A percentile compares a stretch with the other conserved stretches of the same genome.
Conservation (phyloP, 2,888 invertebrate genomes). For the Ypsolopha sequella region DNA sequence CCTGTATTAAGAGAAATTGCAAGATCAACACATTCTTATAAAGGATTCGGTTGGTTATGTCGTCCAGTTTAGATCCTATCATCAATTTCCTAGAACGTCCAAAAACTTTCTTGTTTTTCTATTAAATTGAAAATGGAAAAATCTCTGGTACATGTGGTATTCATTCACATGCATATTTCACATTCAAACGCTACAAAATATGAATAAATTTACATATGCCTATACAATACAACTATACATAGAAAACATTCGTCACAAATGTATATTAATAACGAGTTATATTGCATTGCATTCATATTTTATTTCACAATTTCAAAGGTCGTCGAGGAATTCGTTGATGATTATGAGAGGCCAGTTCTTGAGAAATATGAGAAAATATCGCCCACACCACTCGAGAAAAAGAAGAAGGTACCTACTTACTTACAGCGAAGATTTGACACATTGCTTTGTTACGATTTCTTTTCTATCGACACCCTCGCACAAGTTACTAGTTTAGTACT, state of each 20-base stretch:
- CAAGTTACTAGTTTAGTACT: too few relatives aligned
- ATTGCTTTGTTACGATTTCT: slow-evolving; percentile 5
- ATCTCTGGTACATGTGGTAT: slow-evolving; percentile 2
- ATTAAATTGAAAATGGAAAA: too few relatives aligned
- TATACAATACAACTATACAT: too few relatives aligned
- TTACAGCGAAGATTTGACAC: background rate
- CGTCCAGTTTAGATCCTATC: too few relatives aligned
- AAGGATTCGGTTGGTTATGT: too few relatives aligned
- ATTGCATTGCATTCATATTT: background rate
- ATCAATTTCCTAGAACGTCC: too few relatives aligned
- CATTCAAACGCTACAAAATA: background rate
- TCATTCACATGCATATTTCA: background rate
- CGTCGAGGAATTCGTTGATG: slow-evolving; percentile 68
- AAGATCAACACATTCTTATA: too few relatives aligned
- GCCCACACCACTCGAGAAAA: slow-evolving; percentile 61
- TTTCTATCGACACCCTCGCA: slow-evolving; percentile 1
- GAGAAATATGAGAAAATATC: slow-evolving; percentile 77
- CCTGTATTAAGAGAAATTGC: too few relatives aligned
- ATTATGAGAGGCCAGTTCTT: slow-evolving; percentile 81
- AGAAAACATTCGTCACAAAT: background rate
- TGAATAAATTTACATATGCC: too few relatives aligned
- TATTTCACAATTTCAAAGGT: slow-evolving; percentile 36
- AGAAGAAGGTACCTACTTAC: slow-evolving; percentile 55
- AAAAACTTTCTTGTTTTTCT: too few relatives aligned
- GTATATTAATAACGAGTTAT: background rate